Evolutionary conservation across 2,888 invertebrate genomes (phyloP), one percentile per base, ranked within the genome.

Genomic region (Merodon equestris): DNA sequence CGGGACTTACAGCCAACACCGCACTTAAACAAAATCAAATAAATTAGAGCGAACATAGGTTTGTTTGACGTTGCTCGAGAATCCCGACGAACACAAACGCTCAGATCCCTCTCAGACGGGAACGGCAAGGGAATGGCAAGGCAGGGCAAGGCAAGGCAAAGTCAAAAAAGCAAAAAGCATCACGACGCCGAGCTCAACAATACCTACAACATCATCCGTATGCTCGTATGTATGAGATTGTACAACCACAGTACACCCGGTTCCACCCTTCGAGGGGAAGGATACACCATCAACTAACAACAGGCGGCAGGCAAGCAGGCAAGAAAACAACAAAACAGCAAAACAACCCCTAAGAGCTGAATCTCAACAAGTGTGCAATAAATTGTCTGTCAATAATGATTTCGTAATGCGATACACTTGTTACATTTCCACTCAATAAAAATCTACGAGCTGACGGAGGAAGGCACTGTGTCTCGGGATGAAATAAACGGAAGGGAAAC

Each of bases 351-450:
- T 76, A 56, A 67, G 74, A 81, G 66, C 74, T 67, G 77, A 81
- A 58, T 75, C 73, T 79, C 82, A 81, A 82, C 83, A 82, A 83
- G 83, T 83, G 76, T 72, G 72, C 83, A 83, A 83, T 83, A 83
- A 83, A 83, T 83, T 82, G 81, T 83, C 79, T 82, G 83, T 83
- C 83, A 83, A 83, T 83, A 83, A 83, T 82, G 83, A 82, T 83
- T 81, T 81, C 82, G 83, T 83, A 82, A 83, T 83, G 81, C 74
- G 82, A 83, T 83, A 83, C 82, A 83, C 83, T 83, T 83, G 83
- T 83, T 83, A 82, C 82, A 74, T 79, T 79, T 79, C 79, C 79
- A 79, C 79, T 79, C 79, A 79, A 79, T 79, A 79, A 79, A 79
- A 79, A 79, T 74, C 74, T 79, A 79, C 70, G 74, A 79, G 68